These are phyloP conservation scores for Oreamnos americanus DNA, from an alignment of 2,113 vertebrate genomes.

Conservation along the genomic window DNA sequence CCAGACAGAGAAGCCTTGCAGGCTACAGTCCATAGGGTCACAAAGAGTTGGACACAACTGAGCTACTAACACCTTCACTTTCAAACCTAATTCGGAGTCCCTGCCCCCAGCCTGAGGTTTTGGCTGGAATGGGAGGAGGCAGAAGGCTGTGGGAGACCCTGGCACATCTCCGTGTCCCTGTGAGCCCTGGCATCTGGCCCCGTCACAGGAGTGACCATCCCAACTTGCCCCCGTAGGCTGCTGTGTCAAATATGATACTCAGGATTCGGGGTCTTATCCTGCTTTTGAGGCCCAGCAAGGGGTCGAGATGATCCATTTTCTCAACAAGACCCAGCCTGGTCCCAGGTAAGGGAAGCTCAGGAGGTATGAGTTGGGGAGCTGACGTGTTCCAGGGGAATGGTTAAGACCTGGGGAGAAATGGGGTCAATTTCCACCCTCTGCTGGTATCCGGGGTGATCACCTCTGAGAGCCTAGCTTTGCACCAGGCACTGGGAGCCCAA, in stretches of 20 bases:
- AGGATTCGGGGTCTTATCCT: not conserved
- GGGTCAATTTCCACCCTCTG: not conserved
- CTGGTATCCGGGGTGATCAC: not conserved
- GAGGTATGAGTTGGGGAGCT: not conserved
- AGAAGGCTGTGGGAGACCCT: not conserved
- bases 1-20: not conserved
- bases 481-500: not conserved
- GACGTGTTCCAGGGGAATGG: not conserved
- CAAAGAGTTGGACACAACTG: not conserved
- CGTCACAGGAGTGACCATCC: not conserved
- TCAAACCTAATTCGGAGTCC: not conserved
- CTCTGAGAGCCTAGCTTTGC: not conserved
- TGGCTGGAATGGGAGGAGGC: not conserved
- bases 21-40: not conserved
- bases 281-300: not conserved
- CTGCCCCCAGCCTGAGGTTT: not conserved
- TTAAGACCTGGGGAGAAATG: not conserved
- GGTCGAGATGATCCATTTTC: not conserved
- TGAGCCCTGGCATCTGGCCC: not conserved
- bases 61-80: not conserved
- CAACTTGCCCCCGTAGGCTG: slow-evolving; percentile 5
- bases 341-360: slow-evolving; percentile 42
- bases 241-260: not conserved
- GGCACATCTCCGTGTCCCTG: not conserved
- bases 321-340: not conserved